Conservation (phyloP, 2,797 vertebrate genomes). For the Chaenodraco wilsoni region DNA sequence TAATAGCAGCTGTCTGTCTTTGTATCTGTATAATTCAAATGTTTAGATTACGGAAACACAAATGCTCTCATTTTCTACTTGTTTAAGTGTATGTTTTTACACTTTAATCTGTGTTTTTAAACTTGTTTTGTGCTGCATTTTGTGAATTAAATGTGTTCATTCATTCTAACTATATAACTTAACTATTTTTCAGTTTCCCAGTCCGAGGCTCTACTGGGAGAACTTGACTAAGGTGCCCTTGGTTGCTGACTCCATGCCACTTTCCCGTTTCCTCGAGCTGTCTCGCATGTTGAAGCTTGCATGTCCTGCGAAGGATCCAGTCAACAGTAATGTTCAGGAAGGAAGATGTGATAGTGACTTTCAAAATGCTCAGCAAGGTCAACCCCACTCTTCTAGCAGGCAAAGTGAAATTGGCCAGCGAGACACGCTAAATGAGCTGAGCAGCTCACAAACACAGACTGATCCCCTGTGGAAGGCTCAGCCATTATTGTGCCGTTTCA, state of each 20-base stretch:
- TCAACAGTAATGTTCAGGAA: not conserved
- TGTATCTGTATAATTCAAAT: no score
- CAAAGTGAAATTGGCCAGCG: constrained; percentile 16
- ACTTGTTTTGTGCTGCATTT: not conserved
- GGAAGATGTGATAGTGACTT: constrained; percentile 9
- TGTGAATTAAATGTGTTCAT: no score
- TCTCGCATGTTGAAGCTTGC: constrained; percentile 73
- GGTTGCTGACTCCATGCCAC: constrained; percentile 82
- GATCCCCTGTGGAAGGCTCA: constrained; percentile 81
- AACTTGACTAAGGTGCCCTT: constrained; percentile 82
- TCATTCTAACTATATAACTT: no score
- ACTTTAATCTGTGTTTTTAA: not conserved
- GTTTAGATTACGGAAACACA: not conserved
- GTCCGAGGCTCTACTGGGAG: constrained; percentile 84
- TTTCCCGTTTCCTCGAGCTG: constrained; percentile 78
- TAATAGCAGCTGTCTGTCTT: no score
- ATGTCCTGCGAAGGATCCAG: constrained; percentile 41
- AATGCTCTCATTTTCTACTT: not conserved
- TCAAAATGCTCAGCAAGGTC: constrained; percentile 6
- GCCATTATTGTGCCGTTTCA: constrained; percentile 76
- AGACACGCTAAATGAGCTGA: constrained; percentile 15
- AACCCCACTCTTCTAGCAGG: constrained; percentile 7
- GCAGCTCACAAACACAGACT: constrained; percentile 28
- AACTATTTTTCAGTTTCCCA: constrained; percentile 79
- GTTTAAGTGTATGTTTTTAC: not conserved